Evolutionary conservation across 2,888 invertebrate species (phyloP), one percentile per base, ranked within the genome.

Genomic region (Lymantria monacha): DNA sequence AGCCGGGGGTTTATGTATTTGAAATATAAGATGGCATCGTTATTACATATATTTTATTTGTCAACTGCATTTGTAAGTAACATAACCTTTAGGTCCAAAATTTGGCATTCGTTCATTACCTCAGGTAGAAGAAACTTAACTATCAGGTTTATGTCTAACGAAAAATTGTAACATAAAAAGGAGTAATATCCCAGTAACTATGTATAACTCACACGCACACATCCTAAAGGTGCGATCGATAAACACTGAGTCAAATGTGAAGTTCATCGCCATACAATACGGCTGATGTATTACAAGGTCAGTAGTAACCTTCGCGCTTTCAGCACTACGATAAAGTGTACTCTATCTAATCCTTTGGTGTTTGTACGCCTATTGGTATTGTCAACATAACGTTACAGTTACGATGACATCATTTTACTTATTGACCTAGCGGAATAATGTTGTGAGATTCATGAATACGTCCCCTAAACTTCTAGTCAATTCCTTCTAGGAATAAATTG

Each of bases 211-310:
- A 33, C 38, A 12, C 38, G 38, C 38, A 12, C 38, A 12, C 12
- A 41, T 68, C 57, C 58, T 64, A 63, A 55, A 74, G 69, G 59
- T 66, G 54, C 70, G 77, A 80, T 81, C 79, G 76, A 80, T 81
- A 78, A 61, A 62, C 59, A 61, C 50, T 60, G 67, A 69, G 60
- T 63, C 63, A 66, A 71, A 63, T 61, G 65, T 58, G 57, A 69
- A 70, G 78, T 81, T 79, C 81, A 81, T 74, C 76, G 78, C 66
- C 74, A 69, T 66, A 65, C 61, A 66, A 66, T 70, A 69, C 60
- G 64, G 59, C 58, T 72, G 69, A 85, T 78, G 76, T 85, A 80
- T 81, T 81, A 85, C 86, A 84, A 86, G 85, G 86, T 74, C 74
- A 57, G 43, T 22, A 22, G 46, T 53, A 72, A 76, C 83, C 83